phyloP scores from a whole-genome alignment of 2,888 invertebrate species.

The Macrophya annulata region DNA sequence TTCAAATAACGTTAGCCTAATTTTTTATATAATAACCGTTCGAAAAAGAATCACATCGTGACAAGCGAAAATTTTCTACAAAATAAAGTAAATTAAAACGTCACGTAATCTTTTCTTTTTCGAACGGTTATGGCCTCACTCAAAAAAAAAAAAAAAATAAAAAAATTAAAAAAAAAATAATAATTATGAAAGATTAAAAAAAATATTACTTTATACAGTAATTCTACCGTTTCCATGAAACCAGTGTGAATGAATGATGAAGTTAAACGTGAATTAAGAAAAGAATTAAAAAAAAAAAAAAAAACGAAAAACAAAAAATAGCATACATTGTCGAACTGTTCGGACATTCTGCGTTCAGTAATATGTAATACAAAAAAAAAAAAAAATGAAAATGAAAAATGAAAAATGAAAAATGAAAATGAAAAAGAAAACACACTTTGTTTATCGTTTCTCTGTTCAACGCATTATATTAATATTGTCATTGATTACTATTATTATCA shows the following conservation, averaged over 20 bases:
- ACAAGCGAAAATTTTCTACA: constrained; percentile 47
- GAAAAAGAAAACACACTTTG: constrained; percentile 49
- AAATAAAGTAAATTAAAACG: constrained; percentile 52
- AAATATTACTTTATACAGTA: constrained; percentile 53
- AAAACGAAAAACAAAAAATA: constrained; percentile 69
- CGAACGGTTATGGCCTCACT: constrained; percentile 53
- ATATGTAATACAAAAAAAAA: constrained; percentile 57
- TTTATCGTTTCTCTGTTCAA: constrained; percentile 73
- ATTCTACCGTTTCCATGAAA: constrained; percentile 59
- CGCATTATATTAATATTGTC: constrained; percentile 74
- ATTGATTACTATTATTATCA: constrained; percentile 71
- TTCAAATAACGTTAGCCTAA: constrained; percentile 54
- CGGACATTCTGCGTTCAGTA: constrained; percentile 79
- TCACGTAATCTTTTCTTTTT: constrained; percentile 23
- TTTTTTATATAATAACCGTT: constrained; percentile 52
- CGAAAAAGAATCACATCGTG: constrained; percentile 14
- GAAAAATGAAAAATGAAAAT: constrained; percentile 69
- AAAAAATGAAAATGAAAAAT: constrained; percentile 66
- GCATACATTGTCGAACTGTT: constrained; percentile 78
- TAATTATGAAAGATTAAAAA: neutral
- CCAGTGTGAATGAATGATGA: constrained; percentile 77
- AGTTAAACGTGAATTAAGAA: constrained; percentile 66
- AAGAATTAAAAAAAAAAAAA: constrained; percentile 68
- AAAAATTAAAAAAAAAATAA: neutral
- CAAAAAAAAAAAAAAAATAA: neutral